Percentiles rank a stretch among this genome's conserved stretches.
Evolutionary conservation across 2,797 vertebrate genomes (phyloP).

Genomic region (Cirrhinus mrigala): DNA sequence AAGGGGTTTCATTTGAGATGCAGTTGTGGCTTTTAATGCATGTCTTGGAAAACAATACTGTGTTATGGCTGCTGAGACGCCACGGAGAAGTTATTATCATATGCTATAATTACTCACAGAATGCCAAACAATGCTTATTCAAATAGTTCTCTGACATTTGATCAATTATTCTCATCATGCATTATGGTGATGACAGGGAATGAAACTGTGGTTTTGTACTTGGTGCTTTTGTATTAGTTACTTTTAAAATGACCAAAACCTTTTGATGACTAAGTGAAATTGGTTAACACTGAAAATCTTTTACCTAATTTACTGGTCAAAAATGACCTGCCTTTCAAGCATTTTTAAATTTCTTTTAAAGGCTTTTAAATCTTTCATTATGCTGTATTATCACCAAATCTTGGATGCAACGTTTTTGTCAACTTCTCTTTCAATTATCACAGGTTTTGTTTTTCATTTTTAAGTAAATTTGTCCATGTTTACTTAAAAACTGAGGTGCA

Average conservation of each 20-base stretch:
- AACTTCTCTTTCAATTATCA: background rate
- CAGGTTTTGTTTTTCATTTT: background rate
- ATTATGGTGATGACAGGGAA: background rate
- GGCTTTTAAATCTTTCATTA: background rate
- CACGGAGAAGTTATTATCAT: conserved; percentile 40
- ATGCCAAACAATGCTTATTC: conserved; percentile 40
- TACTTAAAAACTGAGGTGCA: no score
- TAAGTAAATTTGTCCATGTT: no score
- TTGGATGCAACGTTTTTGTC: background rate
- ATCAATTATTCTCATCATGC: conserved; percentile 14
- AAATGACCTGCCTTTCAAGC: background rate
- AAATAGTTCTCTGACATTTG: conserved; percentile 13
- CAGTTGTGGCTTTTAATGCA: conserved; percentile 46
- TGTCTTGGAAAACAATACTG: conserved; percentile 41
- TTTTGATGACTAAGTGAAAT: background rate
- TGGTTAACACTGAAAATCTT: background rate
- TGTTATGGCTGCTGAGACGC: conserved; percentile 27
- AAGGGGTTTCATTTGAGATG: conserved; percentile 26
- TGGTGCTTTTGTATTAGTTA: conserved; percentile 18
- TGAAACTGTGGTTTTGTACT: background rate
- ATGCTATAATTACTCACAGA: conserved; percentile 53
- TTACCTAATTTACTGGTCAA: background rate
- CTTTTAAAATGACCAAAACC: background rate
- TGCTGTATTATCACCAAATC: background rate
- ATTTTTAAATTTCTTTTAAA: background rate